Evolutionary conservation across 1,140 invertebrate species (phyloP).

Genomic region (Drepana arcuata): DNA sequence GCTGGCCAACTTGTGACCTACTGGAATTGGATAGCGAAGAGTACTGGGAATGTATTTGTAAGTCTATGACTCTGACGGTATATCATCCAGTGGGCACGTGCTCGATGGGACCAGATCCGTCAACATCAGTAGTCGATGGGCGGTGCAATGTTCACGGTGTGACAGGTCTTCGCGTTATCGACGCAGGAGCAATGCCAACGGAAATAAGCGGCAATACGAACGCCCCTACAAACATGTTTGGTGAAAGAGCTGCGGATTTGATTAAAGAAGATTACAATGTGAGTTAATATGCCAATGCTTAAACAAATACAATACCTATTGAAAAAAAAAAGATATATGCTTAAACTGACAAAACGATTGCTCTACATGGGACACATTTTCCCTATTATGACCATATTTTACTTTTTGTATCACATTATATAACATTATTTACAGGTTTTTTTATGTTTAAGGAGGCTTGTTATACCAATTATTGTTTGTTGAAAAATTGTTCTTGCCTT

Average conservation of each 20-base stretch:
- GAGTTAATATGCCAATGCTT: too few relatives aligned
- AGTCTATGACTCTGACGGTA: neutral
- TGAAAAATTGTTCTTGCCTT: too few relatives aligned
- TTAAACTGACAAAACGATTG: too few relatives aligned
- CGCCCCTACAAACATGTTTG: neutral
- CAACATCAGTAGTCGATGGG: neutral
- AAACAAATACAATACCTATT: too few relatives aligned
- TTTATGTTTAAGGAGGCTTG: too few relatives aligned
- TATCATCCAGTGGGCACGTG: neutral
- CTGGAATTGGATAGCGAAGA: neutral
- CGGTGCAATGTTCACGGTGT: neutral
- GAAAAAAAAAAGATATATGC: too few relatives aligned
- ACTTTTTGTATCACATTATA: too few relatives aligned
- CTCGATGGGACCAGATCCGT: too few relatives aligned
- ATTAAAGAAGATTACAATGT: neutral
- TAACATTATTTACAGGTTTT: too few relatives aligned
- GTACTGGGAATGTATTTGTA: neutral
- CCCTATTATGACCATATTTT: too few relatives aligned
- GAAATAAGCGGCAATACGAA: neutral
- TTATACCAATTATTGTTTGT: too few relatives aligned
- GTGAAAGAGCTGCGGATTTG: neutral
- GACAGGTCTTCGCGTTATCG: neutral
- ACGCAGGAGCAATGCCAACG: neutral
- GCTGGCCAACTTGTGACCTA: neutral
- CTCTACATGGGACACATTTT: too few relatives aligned